Evolutionary conservation across 2,113 vertebrate species (phyloP), one percentile per base, ranked within the genome.

Genomic region (Menidia beryllina): DNA sequence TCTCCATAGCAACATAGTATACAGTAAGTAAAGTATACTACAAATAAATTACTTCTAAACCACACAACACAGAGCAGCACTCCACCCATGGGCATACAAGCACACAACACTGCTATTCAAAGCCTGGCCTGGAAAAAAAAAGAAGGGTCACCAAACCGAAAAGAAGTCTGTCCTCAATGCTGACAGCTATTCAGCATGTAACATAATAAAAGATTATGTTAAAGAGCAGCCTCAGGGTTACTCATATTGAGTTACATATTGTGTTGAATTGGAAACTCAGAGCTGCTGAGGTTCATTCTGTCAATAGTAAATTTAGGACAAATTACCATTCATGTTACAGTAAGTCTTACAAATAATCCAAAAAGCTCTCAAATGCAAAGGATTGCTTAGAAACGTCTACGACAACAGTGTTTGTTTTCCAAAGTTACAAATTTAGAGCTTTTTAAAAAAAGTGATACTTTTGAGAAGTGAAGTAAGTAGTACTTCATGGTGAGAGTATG

Each of bases 71-170:
- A 21, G 43, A 2, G 14, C 67, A 67, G 60, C 58, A 71, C 86
- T 66, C 82, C 80, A 36, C 71, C 87, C 86, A 75, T 72, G 54
- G 69, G 27, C 77, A 72, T 69, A 70, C 61, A 70, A 58, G 50
- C 64, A 77, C 68, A 79, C 45, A 69, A 67, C 65, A 51, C 45
- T 50, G 53, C 43, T 47, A 68, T 62, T 75, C 71, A 64, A 65
- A 72, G 69, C 70, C 61, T 59, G 63, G 20, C 8, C 58, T 36
- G 12, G 36, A 51, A 25, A 71, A 49, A 19, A 34, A 45, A 85
- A n/a, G 81, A 69, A 48, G 55, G 71, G 65, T 56, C 65, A 62
- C n/a, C 39, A 41, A 51, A 66, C 24, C 64, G 12, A 72, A 67
- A 70, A 62, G 26, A 61, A 56, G 48, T 55, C 39, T 21, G 53